Conservation (phyloP, 2,113 vertebrate species). For the Rhinolophus ferrumequinum region DNA sequence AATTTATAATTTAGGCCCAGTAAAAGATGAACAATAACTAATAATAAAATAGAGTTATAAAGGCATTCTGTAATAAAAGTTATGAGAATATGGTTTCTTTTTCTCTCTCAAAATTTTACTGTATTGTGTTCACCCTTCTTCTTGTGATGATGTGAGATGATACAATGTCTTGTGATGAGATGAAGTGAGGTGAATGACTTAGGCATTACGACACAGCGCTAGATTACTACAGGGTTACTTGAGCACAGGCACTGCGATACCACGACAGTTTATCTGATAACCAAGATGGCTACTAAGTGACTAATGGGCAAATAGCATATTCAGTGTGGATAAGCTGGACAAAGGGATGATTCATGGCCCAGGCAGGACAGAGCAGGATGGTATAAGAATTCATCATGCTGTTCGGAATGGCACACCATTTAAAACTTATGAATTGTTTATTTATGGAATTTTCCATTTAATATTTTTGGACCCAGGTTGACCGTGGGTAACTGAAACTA, state of each 20-base stretch:
- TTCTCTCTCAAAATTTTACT: background rate
- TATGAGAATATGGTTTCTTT: background rate
- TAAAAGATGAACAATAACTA: background rate
- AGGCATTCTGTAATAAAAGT: background rate
- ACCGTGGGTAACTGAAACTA: background rate
- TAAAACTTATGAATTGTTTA: background rate
- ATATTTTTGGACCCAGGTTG: background rate
- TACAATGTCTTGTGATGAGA: background rate
- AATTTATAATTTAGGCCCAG: background rate
- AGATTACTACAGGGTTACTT: background rate
- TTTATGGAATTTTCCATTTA: background rate
- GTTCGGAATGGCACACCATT: background rate
- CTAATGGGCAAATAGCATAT: background rate
- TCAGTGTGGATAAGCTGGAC: background rate
- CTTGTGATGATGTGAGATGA: background rate
- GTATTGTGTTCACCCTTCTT: background rate
- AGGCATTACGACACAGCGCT: background rate
- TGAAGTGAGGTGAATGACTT: background rate
- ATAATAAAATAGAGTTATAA: background rate
- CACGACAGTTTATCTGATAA: background rate
- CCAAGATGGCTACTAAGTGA: background rate
- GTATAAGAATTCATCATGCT: background rate
- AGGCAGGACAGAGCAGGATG: background rate
- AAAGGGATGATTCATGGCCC: background rate
- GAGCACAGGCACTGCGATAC: background rate